A percentile compares a stretch with the other conserved stretches of the same genome.
Conservation (phyloP, 2,797 vertebrate species). For the Xenopus petersii region DNA sequence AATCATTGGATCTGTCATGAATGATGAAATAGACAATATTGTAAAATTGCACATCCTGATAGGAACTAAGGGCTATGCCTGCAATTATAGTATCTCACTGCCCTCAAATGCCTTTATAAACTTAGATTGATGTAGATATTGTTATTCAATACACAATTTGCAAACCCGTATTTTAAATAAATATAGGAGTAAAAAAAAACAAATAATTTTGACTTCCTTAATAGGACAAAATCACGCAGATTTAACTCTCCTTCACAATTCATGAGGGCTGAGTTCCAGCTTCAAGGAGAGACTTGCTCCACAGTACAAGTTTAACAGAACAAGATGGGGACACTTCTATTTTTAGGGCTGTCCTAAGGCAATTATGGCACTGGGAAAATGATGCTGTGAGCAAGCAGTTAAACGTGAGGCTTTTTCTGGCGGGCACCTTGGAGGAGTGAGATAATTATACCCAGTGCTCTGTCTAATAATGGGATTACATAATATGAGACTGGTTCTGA, state of each 20-base stretch:
- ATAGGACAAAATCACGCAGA: neutral
- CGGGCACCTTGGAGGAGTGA: conserved; percentile 47
- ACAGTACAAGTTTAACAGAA: conserved; percentile 41
- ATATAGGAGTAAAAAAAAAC: too few relatives aligned
- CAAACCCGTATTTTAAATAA: too few relatives aligned
- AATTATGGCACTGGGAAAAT: conserved; percentile 46
- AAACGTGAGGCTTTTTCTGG: conserved; percentile 47
- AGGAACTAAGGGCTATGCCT: too few relatives aligned
- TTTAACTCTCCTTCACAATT: conserved; percentile 4
- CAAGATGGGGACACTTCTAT: conserved; percentile 44
- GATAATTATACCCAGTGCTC: conserved; percentile 49
- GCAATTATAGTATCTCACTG: too few relatives aligned
- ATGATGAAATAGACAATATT: too few relatives aligned
- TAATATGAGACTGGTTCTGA: conserved; percentile 34
- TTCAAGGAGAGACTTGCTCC: conserved; percentile 30
- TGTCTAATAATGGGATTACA: conserved; percentile 47
- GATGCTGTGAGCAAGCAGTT: conserved; percentile 45
- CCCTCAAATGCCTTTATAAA: too few relatives aligned
- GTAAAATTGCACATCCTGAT: too few relatives aligned
- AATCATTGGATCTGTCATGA: too few relatives aligned
- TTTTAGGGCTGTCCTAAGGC: conserved; percentile 47
- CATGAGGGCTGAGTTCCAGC: conserved; percentile 16
- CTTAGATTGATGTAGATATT: too few relatives aligned
- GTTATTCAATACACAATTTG: too few relatives aligned
- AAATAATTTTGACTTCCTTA: neutral